Percentiles rank a stretch among this genome's conserved stretches.
phyloP scores from a whole-genome alignment of 2,888 invertebrate genomes.

The Chorisops tibialis region DNA sequence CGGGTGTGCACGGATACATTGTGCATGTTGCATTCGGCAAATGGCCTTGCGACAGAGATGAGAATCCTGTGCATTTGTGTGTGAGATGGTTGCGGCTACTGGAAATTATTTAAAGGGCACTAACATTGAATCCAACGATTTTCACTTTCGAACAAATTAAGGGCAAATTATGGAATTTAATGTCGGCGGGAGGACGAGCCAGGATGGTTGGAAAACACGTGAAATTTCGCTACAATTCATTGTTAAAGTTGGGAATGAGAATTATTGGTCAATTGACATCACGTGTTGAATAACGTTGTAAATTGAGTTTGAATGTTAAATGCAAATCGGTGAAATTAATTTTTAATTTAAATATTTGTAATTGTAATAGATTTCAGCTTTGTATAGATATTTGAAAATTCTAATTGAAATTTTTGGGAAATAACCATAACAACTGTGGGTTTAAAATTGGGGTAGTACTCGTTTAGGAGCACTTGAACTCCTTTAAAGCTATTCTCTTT shows the following conservation, averaged over 20 bases:
- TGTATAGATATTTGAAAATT: too few species aligned
- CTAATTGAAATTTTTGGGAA: too few species aligned
- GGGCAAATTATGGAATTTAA: slow-evolving; percentile 33
- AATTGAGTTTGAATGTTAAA: background rate
- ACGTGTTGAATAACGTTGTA: slow-evolving; percentile 6
- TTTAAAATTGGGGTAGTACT: too few species aligned
- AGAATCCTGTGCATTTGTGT: background rate
- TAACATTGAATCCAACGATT: slow-evolving; percentile 9
- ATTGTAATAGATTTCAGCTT: too few species aligned
- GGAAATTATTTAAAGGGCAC: slow-evolving; percentile 23
- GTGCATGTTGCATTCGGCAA: background rate
- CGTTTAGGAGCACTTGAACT: too few species aligned
- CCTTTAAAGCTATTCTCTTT: too few species aligned
- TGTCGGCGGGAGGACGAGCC: slow-evolving; percentile 13
- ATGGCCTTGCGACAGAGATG: background rate
- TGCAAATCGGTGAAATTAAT: too few species aligned
- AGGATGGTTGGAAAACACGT: background rate
- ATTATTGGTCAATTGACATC: slow-evolving; percentile 20
- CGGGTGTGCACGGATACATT: slow-evolving; percentile 5
- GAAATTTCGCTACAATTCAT: slow-evolving; percentile 1
- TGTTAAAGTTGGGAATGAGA: background rate
- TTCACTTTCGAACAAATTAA: slow-evolving; percentile 31
- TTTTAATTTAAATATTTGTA: too few species aligned
- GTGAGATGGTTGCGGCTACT: slow-evolving; percentile 10
- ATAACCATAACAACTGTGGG: too few species aligned